Conservation (phyloP, 2,888 invertebrate species). For the Galerucella nymphaeae region DNA sequence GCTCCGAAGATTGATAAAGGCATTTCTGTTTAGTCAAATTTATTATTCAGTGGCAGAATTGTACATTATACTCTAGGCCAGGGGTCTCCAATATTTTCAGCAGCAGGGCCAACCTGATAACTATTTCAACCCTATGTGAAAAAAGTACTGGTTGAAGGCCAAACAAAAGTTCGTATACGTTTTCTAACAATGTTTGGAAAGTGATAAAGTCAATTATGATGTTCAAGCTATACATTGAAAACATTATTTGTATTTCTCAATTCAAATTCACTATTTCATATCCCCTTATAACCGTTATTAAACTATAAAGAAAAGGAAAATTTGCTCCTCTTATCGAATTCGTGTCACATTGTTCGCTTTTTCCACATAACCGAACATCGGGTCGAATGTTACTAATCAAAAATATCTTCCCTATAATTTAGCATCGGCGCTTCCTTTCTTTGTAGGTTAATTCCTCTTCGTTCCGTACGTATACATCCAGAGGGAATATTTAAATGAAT, state of each 20-base stretch:
- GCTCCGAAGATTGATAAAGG: too few relatives aligned
- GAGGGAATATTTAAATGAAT: constrained; percentile 17
- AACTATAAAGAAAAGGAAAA: constrained; percentile 5
- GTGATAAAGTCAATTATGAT: too few relatives aligned
- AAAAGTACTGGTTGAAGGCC: too few relatives aligned
- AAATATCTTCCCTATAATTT: constrained; percentile 55
- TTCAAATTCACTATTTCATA: background rate
- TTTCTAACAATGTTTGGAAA: too few relatives aligned
- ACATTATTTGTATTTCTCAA: background rate
- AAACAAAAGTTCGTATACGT: too few relatives aligned
- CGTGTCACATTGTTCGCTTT: constrained; percentile 54
- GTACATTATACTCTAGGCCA: too few relatives aligned
- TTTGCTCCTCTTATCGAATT: constrained; percentile 45
- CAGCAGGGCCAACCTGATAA: too few relatives aligned
- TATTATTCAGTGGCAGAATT: too few relatives aligned
- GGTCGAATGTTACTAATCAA: constrained; percentile 51
- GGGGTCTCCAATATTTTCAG: too few relatives aligned
- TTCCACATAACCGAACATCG: constrained; percentile 53
- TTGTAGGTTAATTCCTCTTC: constrained; percentile 12
- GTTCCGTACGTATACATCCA: constrained; percentile 9
- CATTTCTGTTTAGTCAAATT: too few relatives aligned
- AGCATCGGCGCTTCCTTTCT: constrained; percentile 21
- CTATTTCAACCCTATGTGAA: too few relatives aligned
- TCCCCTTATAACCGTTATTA: background rate
- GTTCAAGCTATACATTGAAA: too few relatives aligned